phyloP scores from a whole-genome alignment of 2,797 vertebrate species.

The Moxostoma hubbsi region DNA sequence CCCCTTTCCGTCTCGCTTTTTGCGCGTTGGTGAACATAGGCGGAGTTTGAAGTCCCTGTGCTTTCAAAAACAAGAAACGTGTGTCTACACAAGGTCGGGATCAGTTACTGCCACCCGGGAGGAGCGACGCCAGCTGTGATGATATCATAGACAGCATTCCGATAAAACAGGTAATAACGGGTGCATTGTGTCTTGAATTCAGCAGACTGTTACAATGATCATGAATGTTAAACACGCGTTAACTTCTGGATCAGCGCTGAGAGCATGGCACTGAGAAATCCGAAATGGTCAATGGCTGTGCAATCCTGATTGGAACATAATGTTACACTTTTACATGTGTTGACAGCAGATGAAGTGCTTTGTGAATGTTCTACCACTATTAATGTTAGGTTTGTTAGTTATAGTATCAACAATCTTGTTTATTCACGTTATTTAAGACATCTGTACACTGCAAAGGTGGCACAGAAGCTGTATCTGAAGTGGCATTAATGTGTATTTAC shows the following conservation, averaged over 20 bases:
- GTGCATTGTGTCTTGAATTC: neutral
- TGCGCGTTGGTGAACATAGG: constrained; percentile 50
- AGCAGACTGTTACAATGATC: neutral
- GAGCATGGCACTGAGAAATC: constrained; percentile 15
- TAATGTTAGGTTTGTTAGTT: neutral
- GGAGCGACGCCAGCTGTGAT: neutral
- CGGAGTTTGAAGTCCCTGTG: constrained; percentile 37
- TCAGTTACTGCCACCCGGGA: constrained; percentile 23
- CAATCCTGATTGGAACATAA: constrained; percentile 14
- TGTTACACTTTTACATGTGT: neutral
- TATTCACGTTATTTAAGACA: no score
- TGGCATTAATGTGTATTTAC: no score
- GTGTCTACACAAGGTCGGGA: constrained; percentile 42
- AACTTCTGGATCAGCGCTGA: neutral
- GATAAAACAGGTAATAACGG: neutral
- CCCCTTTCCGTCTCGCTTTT: constrained; percentile 52
- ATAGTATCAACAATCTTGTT: neutral
- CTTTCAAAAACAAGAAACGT: constrained; percentile 66
- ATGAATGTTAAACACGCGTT: neutral
- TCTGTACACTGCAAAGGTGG: neutral
- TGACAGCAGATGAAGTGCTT: neutral
- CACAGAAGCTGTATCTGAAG: no score
- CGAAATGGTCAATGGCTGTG: constrained; percentile 33
- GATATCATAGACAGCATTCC: constrained; percentile 11
- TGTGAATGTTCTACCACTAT: neutral